Evolutionary conservation across 2,797 vertebrate species (phyloP).

Genomic region (Rhinophrynus dorsalis): DNA sequence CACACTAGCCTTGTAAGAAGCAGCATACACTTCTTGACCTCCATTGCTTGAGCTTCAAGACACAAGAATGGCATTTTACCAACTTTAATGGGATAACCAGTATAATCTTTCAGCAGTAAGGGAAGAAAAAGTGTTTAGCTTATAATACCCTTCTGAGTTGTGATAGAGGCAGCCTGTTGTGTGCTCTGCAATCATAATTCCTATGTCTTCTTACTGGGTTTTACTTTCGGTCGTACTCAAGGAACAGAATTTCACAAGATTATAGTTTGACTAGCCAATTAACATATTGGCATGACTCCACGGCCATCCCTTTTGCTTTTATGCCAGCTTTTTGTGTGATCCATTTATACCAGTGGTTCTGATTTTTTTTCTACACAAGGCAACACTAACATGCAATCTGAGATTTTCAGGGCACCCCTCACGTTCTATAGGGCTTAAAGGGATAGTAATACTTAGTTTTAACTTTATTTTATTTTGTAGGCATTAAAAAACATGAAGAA

Average conservation of each 20-base stretch:
- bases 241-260: constrained; percentile 56
- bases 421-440: too few species aligned
- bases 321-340: constrained; percentile 63
- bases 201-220: constrained; percentile 72
- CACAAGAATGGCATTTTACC: constrained; percentile 99
- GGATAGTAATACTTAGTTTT: too few species aligned
- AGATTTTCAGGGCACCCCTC: too few species aligned
- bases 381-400: too few species aligned
- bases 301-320: constrained; percentile 63
- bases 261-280: constrained; percentile 56
- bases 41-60: constrained; percentile 98
- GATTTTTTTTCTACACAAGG: too few species aligned
- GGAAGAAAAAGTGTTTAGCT: constrained; percentile 92
- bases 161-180: constrained; percentile 76
- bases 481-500: too few species aligned
- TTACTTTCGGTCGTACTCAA: constrained; percentile 71
- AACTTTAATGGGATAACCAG: constrained; percentile 99
- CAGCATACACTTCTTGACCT: constrained; percentile 98
- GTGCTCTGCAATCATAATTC: constrained; percentile 74
- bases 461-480: too few species aligned
- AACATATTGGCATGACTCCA: constrained; percentile 66
- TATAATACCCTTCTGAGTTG: constrained; percentile 94
- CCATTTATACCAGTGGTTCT: too few species aligned
- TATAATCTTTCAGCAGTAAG: constrained; percentile 98
- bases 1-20: constrained; percentile 94